These are phyloP conservation scores for Timema cristinae DNA, from an alignment of 2,888 invertebrate species.

Conservation along the genomic window DNA sequence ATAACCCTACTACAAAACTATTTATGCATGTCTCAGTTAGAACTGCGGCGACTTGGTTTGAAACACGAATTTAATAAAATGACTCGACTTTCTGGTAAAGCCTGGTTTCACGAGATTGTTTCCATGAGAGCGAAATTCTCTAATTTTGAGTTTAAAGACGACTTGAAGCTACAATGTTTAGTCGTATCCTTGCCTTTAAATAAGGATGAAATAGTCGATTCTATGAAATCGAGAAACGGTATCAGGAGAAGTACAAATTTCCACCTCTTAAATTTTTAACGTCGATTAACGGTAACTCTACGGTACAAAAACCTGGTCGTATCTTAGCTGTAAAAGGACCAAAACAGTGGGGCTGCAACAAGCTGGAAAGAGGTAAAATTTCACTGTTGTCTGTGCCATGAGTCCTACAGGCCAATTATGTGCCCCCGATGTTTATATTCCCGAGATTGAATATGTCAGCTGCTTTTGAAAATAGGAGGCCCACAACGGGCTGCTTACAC, in stretches of 20 bases:
- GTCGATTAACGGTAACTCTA: conserved; percentile 45
- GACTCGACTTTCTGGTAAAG: conserved; percentile 35
- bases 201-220: neutral
- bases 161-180: conserved; percentile 38
- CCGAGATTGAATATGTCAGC: neutral
- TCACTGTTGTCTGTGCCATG: conserved; percentile 35
- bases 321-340: conserved; percentile 43
- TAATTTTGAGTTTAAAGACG: conserved; percentile 34
- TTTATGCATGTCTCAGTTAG: conserved; percentile 33
- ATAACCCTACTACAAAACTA: conserved; percentile 32
- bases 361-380: conserved; percentile 42
- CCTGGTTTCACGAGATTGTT: conserved; percentile 36
- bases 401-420: neutral
- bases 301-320: conserved; percentile 43
- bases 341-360: conserved; percentile 43
- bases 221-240: neutral
- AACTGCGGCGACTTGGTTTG: conserved; percentile 35
- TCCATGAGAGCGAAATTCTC: conserved; percentile 35
- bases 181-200: conserved; percentile 36
- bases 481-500: neutral
- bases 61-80: conserved; percentile 35
- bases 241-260: conserved; percentile 34
- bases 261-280: conserved; percentile 40
- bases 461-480: neutral
- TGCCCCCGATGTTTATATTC: neutral